Conservation (phyloP, 2,113 vertebrate genomes). For the Panurus biarmicus region DNA sequence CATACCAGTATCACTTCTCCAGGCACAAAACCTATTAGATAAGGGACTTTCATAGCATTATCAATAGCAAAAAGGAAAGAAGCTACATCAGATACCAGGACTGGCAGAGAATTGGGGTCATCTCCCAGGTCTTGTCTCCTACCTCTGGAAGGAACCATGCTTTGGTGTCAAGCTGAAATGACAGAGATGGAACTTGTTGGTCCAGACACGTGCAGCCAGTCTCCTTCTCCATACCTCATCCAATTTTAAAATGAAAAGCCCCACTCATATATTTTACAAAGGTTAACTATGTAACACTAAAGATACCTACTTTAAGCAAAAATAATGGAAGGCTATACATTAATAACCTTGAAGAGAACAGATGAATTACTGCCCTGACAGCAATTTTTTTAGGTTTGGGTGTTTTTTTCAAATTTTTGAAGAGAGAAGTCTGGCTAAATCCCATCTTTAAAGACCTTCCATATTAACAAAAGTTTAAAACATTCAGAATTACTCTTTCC, state of each 20-base stretch:
- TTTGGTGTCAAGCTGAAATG: not conserved
- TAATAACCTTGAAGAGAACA: not conserved
- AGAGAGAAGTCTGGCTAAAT: not conserved
- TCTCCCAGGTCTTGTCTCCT: not conserved
- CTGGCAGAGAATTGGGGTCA: not conserved
- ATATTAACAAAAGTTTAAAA: constrained; percentile 9
- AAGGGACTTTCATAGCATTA: not conserved
- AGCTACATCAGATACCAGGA: not conserved
- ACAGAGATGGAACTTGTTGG: not conserved
- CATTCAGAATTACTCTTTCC: not conserved
- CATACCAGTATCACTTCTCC: not conserved
- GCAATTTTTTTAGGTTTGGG: not conserved
- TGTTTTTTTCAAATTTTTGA: not conserved
- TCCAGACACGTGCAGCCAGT: not conserved
- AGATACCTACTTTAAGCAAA: not conserved
- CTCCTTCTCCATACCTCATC: not conserved
- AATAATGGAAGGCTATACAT: not conserved
- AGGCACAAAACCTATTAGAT: not conserved
- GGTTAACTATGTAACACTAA: not conserved
- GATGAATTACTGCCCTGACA: not conserved
- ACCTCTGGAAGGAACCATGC: not conserved
- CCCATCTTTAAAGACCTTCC: not conserved
- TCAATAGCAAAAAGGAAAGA: not conserved
- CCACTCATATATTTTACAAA: not conserved
- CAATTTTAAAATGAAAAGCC: not conserved